These are phyloP conservation scores for Xyliphius kryptos DNA, from an alignment of 2,113 vertebrate genomes.

Conservation along the genomic window DNA sequence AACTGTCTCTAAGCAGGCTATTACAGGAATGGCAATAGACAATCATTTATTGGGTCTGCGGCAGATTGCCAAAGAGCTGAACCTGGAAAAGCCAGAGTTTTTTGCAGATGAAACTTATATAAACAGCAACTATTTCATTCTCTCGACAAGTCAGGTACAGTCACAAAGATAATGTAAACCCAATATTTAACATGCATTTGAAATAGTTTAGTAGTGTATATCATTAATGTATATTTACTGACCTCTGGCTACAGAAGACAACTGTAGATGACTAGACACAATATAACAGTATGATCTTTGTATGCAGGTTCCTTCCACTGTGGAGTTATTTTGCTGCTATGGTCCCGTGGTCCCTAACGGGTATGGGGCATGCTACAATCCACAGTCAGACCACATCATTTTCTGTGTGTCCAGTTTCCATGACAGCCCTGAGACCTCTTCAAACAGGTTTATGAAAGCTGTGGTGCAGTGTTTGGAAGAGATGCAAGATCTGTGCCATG, in stretches of 20 bases:
- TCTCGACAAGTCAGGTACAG: conserved; percentile 98
- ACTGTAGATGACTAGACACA: not conserved
- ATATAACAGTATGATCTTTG: conserved; percentile 17
- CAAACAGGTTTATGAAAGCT: conserved; percentile 69
- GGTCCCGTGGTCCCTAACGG: conserved; percentile 88
- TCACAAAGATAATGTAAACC: no score
- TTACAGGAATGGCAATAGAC: conserved; percentile 93
- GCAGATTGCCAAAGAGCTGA: conserved; percentile 74
- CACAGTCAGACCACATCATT: conserved; percentile 79
- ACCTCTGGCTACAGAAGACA: not conserved
- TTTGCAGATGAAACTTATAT: conserved; percentile 83
- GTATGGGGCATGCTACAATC: conserved; percentile 91
- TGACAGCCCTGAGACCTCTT: conserved; percentile 78
- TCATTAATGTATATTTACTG: not conserved
- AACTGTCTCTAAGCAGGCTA: conserved; percentile 62
- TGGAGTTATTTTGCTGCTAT: conserved; percentile 95
- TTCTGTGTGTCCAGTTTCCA: conserved; percentile 90
- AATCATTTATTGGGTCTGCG: conserved; percentile 90
- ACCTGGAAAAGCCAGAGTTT: conserved; percentile 78
- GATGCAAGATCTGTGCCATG: conserved; percentile 76
- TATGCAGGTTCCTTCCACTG: conserved; percentile 83
- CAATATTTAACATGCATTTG: not conserved
- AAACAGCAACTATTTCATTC: conserved; percentile 82
- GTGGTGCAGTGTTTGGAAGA: conserved; percentile 74
- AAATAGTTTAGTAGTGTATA: not conserved